These are phyloP conservation scores for Cerceris ruficornis DNA, from an alignment of 2,888 invertebrate genomes.

Conservation along the genomic window DNA sequence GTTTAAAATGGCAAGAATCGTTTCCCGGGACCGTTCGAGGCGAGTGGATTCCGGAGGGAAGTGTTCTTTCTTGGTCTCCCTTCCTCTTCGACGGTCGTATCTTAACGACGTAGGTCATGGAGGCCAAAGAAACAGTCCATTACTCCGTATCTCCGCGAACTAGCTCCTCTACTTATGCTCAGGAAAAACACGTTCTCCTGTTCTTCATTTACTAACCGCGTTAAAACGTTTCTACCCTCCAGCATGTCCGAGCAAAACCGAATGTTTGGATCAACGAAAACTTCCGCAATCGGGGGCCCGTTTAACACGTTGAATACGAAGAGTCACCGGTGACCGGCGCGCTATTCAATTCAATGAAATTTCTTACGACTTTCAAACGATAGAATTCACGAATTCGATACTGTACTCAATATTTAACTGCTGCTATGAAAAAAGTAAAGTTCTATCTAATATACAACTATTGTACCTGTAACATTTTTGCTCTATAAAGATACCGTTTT, in stretches of 20 bases:
- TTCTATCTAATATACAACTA: too few relatives aligned
- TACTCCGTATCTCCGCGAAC: constrained; percentile 61
- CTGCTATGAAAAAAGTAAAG: too few relatives aligned
- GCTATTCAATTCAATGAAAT: too few relatives aligned
- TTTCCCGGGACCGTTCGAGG: constrained; percentile 25
- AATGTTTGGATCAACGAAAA: too few relatives aligned
- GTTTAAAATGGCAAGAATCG: background rate
- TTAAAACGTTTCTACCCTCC: background rate
- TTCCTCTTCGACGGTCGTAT: constrained; percentile 49
- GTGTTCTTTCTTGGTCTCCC: constrained; percentile 15
- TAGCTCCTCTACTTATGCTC: constrained; percentile 47
- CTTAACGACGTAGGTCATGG: constrained; percentile 68
- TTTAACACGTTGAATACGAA: too few relatives aligned
- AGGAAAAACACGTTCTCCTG: constrained; percentile 52
- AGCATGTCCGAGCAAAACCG: background rate
- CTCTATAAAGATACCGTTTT: too few relatives aligned
- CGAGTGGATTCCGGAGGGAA: constrained; percentile 41
- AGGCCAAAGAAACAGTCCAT: constrained; percentile 67
- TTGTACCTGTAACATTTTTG: too few relatives aligned
- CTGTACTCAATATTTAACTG: too few relatives aligned
- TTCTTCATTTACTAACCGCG: constrained; percentile 11
- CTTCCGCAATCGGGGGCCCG: too few relatives aligned
- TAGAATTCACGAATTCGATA: too few relatives aligned
- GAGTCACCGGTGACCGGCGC: too few relatives aligned
- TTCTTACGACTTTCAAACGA: too few relatives aligned